Evolutionary conservation across 1,140 invertebrate species (phyloP), one percentile per base, ranked within the genome.

Genomic region (Orchestia grillus): DNA sequence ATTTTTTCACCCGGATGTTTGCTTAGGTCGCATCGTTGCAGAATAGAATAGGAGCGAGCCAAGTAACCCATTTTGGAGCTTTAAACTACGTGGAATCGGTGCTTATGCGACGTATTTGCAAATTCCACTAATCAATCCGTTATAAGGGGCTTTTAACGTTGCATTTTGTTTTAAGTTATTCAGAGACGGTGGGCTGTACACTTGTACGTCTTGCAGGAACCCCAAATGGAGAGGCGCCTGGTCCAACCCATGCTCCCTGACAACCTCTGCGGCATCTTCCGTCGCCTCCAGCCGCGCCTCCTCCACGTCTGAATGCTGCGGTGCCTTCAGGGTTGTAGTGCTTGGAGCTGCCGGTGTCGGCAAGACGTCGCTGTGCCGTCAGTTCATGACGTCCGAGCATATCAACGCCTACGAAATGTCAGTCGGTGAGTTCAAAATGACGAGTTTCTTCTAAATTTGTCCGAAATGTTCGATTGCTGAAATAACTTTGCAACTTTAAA

Each of bases 301-400:
- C 4, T 97, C 96, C 3, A 96, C 96, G 19, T 96, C 96, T 40
- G 96, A 97, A 90, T 96, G 96, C 88, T 45, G 62, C 77, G 96
- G 92, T 47, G 95, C 97, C 62, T 98, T 98, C 97, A 97, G 98
- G 23, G 98, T 99, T 19, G 98, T 99, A 0, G 98, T 99, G 98
- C 97, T 99, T 44, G 99, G 99, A 0, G 98, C 98, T 96, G 98
- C 98, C 0, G 99, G 98, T 0, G 99, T 99, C 44, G 99, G 99
- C 0, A 99, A 99, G 97, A 99, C 99, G 0, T 98, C 99, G 0
- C 97, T 99, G 6, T 98, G 99, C 0, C 98, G 98, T 0, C 99
- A 99, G 97, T 99, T 99, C 97, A 99, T 99, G 98, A 99, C 99
- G 6, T 99, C 98, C 94, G 99, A 99, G 97, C 99, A 99, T 97